A percentile compares a stretch with the other conserved stretches of the same genome.
phyloP scores from a whole-genome alignment of 2,888 invertebrate genomes.

The Tetropium fuscum region DNA sequence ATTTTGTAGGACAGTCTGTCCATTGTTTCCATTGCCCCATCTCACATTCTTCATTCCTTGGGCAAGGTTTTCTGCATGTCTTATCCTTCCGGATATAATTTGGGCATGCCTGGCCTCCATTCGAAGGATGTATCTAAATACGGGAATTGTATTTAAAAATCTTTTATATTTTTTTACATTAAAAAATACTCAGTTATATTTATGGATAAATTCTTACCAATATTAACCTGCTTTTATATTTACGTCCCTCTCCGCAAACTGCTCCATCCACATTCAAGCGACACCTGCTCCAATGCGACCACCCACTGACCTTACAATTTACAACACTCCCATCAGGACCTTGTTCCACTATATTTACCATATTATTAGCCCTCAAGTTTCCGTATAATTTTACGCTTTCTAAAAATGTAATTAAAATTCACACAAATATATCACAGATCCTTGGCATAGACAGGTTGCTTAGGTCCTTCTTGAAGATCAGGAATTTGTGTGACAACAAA shows the following conservation, averaged over 20 bases:
- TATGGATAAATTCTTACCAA: conserved; percentile 57
- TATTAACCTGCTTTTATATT: conserved; percentile 66
- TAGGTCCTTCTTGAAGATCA: too few species aligned
- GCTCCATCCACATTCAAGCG: conserved; percentile 50
- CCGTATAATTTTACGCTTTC: conserved; percentile 1
- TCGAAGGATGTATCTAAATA: conserved; percentile 61
- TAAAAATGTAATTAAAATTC: too few species aligned
- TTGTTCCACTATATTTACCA: conserved; percentile 26
- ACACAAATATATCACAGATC: too few species aligned
- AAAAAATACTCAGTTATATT: too few species aligned
- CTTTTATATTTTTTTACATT: too few species aligned
- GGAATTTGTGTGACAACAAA: too few species aligned
- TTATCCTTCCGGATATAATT: conserved; percentile 64
- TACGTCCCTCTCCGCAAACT: conserved; percentile 67
- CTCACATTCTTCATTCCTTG: conserved; percentile 61
- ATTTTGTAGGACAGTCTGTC: conserved; percentile 75
- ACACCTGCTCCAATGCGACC: conserved; percentile 69
- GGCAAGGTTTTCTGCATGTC: conserved; percentile 52
- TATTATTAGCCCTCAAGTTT: background rate
- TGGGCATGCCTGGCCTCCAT: conserved; percentile 70
- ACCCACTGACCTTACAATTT: conserved; percentile 68
- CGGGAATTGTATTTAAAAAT: too few species aligned
- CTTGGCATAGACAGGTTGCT: too few species aligned
- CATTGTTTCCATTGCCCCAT: conserved; percentile 68
- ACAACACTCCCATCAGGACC: conserved; percentile 47